These are phyloP conservation scores for Rhizoglyphus robini DNA, from an alignment of 1,140 invertebrate species.

Conservation along the genomic window DNA sequence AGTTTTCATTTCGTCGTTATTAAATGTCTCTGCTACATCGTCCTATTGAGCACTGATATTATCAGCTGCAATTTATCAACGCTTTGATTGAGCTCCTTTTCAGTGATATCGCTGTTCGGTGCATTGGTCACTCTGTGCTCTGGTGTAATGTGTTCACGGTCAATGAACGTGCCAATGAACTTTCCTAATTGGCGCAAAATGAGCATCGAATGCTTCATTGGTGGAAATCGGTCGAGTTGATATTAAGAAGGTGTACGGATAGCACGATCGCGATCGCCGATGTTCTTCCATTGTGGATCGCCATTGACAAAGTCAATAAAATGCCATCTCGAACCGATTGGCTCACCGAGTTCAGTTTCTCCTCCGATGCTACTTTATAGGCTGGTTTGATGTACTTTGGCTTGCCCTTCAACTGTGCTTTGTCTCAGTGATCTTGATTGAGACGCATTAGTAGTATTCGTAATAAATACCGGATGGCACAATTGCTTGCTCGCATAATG, in stretches of 20 bases:
- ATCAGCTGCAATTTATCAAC: constrained; percentile 10
- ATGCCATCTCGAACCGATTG: too few relatives aligned
- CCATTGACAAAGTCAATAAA: too few relatives aligned
- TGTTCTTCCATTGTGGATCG: neutral
- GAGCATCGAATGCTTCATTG: too few relatives aligned
- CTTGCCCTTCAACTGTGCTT: neutral
- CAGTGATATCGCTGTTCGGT: neutral
- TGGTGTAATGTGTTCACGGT: too few relatives aligned
- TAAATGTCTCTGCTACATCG: neutral
- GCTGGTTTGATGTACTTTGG: constrained; percentile 7
- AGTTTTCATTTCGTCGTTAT: neutral
- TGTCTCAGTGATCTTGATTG: neutral
- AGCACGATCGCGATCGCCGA: too few relatives aligned
- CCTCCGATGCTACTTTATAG: neutral
- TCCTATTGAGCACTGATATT: neutral
- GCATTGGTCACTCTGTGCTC: too few relatives aligned
- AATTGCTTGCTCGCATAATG: neutral
- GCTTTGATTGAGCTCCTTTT: neutral
- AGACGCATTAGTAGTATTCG: constrained; percentile 14
- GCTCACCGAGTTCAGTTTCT: neutral
- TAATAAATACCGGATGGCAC: constrained; percentile 1
- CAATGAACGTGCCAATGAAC: too few relatives aligned
- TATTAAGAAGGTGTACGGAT: constrained; percentile 2
- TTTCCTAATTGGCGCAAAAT: too few relatives aligned
- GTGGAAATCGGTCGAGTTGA: too few relatives aligned